These are phyloP conservation scores for Eupithecia insigniata DNA, from an alignment of 2,888 invertebrate genomes.

Conservation along the genomic window DNA sequence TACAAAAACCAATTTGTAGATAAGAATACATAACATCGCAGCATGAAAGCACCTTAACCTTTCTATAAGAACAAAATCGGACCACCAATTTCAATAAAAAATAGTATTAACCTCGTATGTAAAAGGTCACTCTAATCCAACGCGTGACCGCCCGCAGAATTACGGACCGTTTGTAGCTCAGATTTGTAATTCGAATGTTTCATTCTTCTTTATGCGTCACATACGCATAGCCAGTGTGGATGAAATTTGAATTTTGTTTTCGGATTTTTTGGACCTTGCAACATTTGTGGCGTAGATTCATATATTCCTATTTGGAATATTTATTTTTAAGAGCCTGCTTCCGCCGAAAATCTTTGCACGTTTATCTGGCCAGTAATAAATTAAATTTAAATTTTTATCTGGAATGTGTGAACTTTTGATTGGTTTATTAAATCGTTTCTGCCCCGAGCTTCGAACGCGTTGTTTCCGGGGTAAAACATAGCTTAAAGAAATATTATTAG, in stretches of 20 bases:
- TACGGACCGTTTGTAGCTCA: constrained; percentile 45
- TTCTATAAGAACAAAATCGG: constrained; percentile 60
- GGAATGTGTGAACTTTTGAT: no score
- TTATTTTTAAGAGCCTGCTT: no score
- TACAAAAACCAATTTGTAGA: background rate
- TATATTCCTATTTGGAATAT: background rate
- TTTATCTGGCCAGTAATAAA: background rate
- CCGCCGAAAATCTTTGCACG: no score
- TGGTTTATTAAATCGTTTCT: no score
- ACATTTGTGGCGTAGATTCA: background rate
- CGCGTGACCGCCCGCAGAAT: constrained; percentile 75
- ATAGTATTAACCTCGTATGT: constrained; percentile 73
- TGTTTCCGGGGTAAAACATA: no score
- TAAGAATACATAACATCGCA: background rate
- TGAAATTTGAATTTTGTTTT: background rate
- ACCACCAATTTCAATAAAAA: constrained; percentile 72
- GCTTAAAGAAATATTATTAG: no score
- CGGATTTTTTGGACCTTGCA: background rate
- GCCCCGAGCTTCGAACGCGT: no score
- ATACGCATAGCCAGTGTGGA: background rate
- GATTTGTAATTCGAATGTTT: background rate
- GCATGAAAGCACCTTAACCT: constrained; percentile 35
- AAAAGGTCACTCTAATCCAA: constrained; percentile 79
- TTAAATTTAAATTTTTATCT: no score
- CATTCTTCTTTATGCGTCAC: background rate